These are phyloP conservation scores for Lasiurus cinereus DNA, from an alignment of 2,113 vertebrate species.

Conservation along the genomic window DNA sequence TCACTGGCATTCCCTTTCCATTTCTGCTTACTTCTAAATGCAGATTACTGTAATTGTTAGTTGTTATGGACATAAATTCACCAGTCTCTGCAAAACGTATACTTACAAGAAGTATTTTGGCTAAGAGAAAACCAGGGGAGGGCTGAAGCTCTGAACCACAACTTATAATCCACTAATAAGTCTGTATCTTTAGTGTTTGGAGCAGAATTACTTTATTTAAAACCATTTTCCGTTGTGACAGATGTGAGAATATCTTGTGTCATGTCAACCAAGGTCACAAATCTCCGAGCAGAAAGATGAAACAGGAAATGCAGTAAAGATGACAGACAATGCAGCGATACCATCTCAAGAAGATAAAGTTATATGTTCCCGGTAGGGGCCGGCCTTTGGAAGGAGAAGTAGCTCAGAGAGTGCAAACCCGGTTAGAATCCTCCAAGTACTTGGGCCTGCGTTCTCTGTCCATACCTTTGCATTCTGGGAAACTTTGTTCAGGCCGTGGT, in stretches of 20 bases:
- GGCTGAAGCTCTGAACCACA: not conserved
- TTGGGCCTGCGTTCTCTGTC: not conserved
- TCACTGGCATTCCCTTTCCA: conserved; percentile 25
- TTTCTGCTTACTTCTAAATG: conserved; percentile 19
- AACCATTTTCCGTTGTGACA: not conserved
- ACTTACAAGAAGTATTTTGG: not conserved
- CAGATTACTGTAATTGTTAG: not conserved
- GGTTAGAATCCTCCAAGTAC: not conserved
- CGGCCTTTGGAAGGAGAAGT: not conserved
- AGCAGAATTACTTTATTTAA: not conserved
- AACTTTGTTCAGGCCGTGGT: not conserved
- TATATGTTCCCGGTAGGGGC: not conserved
- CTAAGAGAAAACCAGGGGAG: not conserved
- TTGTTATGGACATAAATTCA: conserved; percentile 17
- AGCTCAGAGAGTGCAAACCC: not conserved
- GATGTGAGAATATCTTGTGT: conserved; percentile 36
- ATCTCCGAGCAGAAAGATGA: not conserved
- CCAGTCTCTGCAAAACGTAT: not conserved
- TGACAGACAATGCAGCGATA: not conserved
- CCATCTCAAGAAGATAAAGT: not conserved
- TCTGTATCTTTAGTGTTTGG: conserved; percentile 31
- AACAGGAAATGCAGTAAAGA: conserved; percentile 59
- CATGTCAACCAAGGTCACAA: not conserved
- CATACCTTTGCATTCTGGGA: not conserved
- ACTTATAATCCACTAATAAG: not conserved